These are phyloP conservation scores for Myotis brandtii DNA, from an alignment of 2,113 vertebrate genomes.

Conservation along the genomic window DNA sequence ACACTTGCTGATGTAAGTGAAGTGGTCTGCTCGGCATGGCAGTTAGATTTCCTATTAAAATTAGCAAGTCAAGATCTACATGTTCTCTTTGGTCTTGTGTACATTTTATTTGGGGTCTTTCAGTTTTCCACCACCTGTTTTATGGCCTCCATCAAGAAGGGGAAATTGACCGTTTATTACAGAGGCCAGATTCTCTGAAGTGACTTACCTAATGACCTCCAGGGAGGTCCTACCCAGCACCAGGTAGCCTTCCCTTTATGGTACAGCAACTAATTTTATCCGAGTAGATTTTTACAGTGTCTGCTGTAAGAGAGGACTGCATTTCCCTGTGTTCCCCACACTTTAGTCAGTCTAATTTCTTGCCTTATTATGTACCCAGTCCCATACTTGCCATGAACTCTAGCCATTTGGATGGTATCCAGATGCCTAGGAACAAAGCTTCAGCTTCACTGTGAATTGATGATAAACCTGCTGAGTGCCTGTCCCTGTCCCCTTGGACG, in stretches of 20 bases:
- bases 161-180: background rate
- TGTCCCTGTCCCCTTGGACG: background rate
- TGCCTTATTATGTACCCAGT: background rate
- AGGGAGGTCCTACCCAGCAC: background rate
- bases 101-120: background rate
- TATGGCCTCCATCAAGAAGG: background rate
- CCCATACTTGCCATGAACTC: background rate
- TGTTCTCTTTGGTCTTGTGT: background rate
- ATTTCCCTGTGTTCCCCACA: background rate
- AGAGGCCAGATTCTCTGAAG: background rate
- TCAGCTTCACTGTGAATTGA: constrained; percentile 12
- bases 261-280: background rate
- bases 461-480: background rate
- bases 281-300: background rate
- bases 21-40: background rate
- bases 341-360: background rate
- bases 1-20: background rate
- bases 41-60: background rate
- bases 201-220: background rate
- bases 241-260: background rate
- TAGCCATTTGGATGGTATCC: background rate
- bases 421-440: constrained; percentile 27
- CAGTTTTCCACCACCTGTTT: background rate
- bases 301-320: background rate
- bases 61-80: background rate